phyloP scores from a whole-genome alignment of 2,888 invertebrate genomes.

The Euclidia mi region DNA sequence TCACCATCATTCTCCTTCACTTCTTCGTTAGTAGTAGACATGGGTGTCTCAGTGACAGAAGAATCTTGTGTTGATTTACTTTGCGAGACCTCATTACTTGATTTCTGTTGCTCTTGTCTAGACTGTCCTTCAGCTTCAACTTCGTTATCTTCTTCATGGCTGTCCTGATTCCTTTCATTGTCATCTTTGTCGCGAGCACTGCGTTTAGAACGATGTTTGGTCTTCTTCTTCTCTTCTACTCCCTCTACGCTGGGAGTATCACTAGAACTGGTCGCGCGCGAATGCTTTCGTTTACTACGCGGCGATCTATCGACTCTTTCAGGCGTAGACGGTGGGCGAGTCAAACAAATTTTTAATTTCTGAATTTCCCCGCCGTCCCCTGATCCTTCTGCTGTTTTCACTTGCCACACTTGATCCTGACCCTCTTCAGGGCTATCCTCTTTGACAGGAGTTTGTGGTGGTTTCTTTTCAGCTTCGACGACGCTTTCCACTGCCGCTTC shows the following conservation, averaged over 20 bases:
- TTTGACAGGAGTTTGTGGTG: slow-evolving; percentile 72
- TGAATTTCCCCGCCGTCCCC: slow-evolving; percentile 90
- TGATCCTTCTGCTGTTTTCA: slow-evolving; percentile 84
- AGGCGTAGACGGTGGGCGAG: slow-evolving; percentile 89
- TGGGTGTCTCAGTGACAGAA: slow-evolving; percentile 40
- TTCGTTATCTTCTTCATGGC: slow-evolving; percentile 73
- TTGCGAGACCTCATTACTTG: slow-evolving; percentile 65
- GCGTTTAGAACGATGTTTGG: slow-evolving; percentile 78
- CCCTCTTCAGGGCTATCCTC: slow-evolving; percentile 77
- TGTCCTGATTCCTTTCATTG: slow-evolving; percentile 73
- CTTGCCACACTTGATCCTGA: slow-evolving; percentile 88
- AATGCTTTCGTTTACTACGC: slow-evolving; percentile 86
- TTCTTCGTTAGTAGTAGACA: slow-evolving; percentile 79
- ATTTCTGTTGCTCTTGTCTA: slow-evolving; percentile 44
- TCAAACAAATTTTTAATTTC: slow-evolving; percentile 91
- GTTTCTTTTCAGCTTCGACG: slow-evolving; percentile 65
- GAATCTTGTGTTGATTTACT: slow-evolving; percentile 57
- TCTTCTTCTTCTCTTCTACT: slow-evolving; percentile 83
- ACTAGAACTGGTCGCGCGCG: slow-evolving; percentile 85
- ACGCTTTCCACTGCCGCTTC: slow-evolving; percentile 63
- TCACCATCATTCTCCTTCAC: slow-evolving; percentile 52
- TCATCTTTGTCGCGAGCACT: slow-evolving; percentile 76
- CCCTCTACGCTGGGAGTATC: slow-evolving; percentile 83
- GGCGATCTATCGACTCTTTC: slow-evolving; percentile 87
- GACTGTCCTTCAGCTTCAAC: slow-evolving; percentile 41